phyloP scores from a whole-genome alignment of 2,113 vertebrate species.

The Pipa parva region DNA sequence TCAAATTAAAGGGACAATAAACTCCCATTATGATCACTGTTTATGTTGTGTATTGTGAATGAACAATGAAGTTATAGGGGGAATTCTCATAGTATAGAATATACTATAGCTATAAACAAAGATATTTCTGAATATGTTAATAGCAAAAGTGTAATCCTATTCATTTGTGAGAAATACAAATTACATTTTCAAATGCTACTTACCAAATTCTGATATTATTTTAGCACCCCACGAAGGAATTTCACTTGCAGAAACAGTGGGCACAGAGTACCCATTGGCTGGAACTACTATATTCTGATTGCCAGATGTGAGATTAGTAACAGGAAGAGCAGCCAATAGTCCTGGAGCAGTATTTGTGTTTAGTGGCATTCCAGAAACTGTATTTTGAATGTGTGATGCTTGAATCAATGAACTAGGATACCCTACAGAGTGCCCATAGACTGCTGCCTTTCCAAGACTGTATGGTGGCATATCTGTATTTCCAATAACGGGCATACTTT shows the following conservation, averaged over 20 bases:
- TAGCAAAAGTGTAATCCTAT: too few species aligned
- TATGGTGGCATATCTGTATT: constrained; percentile 56
- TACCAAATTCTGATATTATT: constrained; percentile 67
- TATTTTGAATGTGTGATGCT: constrained; percentile 53
- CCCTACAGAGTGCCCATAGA: constrained; percentile 56
- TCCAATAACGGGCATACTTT: constrained; percentile 45
- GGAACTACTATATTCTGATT: constrained; percentile 55
- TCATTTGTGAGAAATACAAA: background rate
- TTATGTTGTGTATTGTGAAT: too few species aligned
- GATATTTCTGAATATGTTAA: too few species aligned
- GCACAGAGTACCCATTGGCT: constrained; percentile 56
- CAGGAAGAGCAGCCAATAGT: constrained; percentile 52
- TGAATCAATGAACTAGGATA: constrained; percentile 48
- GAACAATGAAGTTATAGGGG: too few species aligned
- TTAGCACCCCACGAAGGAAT: constrained; percentile 54
- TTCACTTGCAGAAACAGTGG: constrained; percentile 49
- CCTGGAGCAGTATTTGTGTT: constrained; percentile 49
- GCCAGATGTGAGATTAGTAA: constrained; percentile 58
- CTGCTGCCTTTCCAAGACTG: constrained; percentile 48
- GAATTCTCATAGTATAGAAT: too few species aligned
- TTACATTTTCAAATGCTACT: constrained; percentile 36
- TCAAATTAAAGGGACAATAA: too few species aligned
- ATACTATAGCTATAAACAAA: too few species aligned
- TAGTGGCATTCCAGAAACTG: constrained; percentile 55
- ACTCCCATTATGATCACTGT: too few species aligned